Evolutionary conservation across 53 echinoderm and acorn worm genomes (phyloP).

Genomic region (Zoroaster sp.): DNA sequence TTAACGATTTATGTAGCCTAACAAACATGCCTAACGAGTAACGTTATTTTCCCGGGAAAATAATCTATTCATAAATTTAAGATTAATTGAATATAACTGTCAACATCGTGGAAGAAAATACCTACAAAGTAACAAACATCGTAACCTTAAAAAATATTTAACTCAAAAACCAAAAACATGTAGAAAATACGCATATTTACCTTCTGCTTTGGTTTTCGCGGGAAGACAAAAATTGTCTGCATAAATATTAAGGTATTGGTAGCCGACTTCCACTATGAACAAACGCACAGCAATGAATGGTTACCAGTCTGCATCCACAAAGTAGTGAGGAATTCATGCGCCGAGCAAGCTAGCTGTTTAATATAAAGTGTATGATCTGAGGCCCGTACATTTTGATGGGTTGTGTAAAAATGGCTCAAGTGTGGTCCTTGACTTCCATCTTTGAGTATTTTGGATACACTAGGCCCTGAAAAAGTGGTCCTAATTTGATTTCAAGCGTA

Average conservation of each 20-base stretch:
- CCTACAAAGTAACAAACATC: background rate
- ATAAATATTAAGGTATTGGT: background rate
- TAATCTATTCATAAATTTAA: background rate
- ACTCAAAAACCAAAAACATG: background rate
- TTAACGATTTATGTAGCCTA: no score
- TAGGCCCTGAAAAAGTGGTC: no score
- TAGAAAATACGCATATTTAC: slow-evolving; percentile 22
- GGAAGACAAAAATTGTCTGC: slow-evolving; percentile 41
- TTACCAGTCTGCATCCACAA: no score
- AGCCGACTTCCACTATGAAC: background rate
- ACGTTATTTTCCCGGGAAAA: background rate
- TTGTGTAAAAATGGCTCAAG: no score
- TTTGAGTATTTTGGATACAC: no score
- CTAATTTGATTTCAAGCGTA: no score
- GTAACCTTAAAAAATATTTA: background rate
- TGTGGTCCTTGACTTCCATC: no score
- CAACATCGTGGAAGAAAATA: background rate
- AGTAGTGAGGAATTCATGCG: no score
- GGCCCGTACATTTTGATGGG: no score
- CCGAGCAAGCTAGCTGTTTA: no score
- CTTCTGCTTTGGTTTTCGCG: slow-evolving; percentile 37
- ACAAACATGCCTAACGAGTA: no score
- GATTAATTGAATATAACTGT: background rate
- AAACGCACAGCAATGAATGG: background rate
- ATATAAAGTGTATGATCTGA: no score